Evolutionary conservation across 2,113 vertebrate genomes (phyloP), one percentile per base, ranked within the genome.

Genomic region (Puntigrus tetrazona): DNA sequence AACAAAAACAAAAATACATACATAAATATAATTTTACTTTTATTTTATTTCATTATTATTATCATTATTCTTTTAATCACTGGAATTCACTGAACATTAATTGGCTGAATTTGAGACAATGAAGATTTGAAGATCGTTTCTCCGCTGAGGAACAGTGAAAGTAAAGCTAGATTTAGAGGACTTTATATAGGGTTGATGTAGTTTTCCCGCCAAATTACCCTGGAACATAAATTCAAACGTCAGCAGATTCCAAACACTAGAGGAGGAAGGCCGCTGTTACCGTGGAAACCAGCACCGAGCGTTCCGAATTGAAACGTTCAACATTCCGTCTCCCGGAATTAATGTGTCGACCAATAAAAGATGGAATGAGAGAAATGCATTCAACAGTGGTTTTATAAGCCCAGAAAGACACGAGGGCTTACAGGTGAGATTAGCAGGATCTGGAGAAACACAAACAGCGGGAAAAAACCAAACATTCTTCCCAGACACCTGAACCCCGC

Each of bases 391-490:
- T 4, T 36, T 59, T 22, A 76, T 76, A 18, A 20, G 16, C 27
- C 16, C 29, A 16, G 22, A 38, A 38, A 25, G 59, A 57, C 75
- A 78, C 47, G 20, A 7, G 10, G 34, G 5, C 13, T 5, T n/a
- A 6, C 43, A 25, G 38, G 41, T 45, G n/a, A 75, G 74, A 77
- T 78, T 38, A 41, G 14, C 18, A 25, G 55, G 43, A 7, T 57
- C 41, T 45, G 47, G 34, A 79, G 13, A 79, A 41, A 79, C 77
- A 69, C 79, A 81, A 67, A 69, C 78, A 81, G 22, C 2, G 31
- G 25, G 61, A 47, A 81, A 47, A 81, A 43, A 50, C 61, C 3
- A 50, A 81, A 81, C 79, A 81, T 52, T 52, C 63, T 5, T 70
- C 7, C 29, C 79, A 81, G 43, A 81, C 29, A 81, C 63, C 36